Percentiles rank a stretch among this genome's conserved stretches.
These are phyloP conservation scores for Synanthedon vespiformis DNA, from an alignment of 2,888 invertebrate genomes.

Conservation along the genomic window DNA sequence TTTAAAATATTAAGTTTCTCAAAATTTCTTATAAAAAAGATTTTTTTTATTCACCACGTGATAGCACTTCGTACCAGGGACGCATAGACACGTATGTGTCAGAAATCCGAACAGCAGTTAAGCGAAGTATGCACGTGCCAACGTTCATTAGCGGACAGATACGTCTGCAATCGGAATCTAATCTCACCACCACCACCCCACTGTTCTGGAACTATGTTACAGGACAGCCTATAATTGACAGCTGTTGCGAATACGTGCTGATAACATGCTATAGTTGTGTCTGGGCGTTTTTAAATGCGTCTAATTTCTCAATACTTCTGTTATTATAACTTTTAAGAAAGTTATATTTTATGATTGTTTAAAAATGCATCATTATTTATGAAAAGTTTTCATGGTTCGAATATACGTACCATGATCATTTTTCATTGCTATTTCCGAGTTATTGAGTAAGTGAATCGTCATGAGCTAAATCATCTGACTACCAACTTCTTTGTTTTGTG, in stretches of 20 bases:
- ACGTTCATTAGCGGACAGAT: constrained; percentile 44
- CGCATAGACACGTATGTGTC: constrained; percentile 26
- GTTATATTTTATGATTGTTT: no score
- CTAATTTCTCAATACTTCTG: no score
- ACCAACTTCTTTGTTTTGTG: no score
- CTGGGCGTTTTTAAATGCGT: background rate
- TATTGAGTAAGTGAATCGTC: no score
- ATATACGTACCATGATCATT: no score
- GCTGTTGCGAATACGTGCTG: constrained; percentile 27
- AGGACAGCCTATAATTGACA: constrained; percentile 32
- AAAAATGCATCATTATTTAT: no score
- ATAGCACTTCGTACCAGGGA: constrained; percentile 4
- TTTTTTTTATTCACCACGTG: constrained; percentile 6
- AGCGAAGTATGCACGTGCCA: constrained; percentile 29
- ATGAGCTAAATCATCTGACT: no score
- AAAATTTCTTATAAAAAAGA: constrained; percentile 6
- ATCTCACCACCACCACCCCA: constrained; percentile 31
- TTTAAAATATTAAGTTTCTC: no score
- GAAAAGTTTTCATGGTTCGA: no score
- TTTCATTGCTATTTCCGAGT: no score
- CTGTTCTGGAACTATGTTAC: constrained; percentile 27
- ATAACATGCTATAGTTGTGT: constrained; percentile 1
- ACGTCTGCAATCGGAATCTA: constrained; percentile 51
- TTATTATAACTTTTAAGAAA: no score
- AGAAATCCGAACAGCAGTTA: constrained; percentile 22